Conservation (phyloP, 2,113 vertebrate genomes). For the Axis porcinus region DNA sequence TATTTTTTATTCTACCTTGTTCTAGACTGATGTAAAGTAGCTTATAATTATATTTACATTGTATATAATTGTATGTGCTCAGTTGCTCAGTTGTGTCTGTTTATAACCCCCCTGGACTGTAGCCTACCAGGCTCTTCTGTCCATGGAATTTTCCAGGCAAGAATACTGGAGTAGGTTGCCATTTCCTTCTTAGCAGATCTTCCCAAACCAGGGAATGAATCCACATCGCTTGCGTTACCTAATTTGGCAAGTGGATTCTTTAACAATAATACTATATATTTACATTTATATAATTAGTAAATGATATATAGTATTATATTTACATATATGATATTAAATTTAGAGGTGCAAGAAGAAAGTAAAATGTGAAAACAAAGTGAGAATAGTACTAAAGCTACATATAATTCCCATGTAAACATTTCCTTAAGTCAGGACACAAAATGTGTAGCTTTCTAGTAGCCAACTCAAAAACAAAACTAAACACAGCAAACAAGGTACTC, state of each 20-base stretch:
- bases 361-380: constrained; percentile 4
- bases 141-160: background rate
- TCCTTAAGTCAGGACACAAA: background rate
- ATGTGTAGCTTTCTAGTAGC: background rate
- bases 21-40: background rate
- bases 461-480: background rate
- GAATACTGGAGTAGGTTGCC: background rate
- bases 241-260: background rate
- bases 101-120: background rate
- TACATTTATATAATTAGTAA: background rate
- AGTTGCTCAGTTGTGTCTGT: background rate
- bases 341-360: background rate
- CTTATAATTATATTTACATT: background rate
- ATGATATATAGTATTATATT: background rate
- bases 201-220: background rate
- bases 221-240: background rate
- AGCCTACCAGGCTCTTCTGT: background rate
- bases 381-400: background rate
- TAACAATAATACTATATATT: background rate
- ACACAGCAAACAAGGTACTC: background rate
- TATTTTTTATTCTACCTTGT: background rate
- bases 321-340: background rate
- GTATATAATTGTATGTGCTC: background rate
- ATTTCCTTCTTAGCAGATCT: background rate
- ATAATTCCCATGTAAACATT: background rate